Conservation (phyloP, 2,888 invertebrate genomes). For the Agonopterix heracliana region DNA sequence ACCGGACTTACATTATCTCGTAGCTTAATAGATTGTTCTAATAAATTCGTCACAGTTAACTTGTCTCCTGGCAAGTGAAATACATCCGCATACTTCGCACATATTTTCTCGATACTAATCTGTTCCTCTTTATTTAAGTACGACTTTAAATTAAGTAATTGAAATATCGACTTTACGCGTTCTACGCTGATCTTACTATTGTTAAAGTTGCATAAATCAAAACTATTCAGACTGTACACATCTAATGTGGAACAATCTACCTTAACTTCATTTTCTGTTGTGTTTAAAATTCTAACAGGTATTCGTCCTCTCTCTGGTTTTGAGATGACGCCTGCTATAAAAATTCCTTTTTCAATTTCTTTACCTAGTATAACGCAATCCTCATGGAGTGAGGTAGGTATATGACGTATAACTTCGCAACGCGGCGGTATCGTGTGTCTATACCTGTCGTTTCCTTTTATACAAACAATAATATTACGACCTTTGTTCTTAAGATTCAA, state of each 20-base stretch:
- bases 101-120: neutral
- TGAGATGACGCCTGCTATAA: neutral
- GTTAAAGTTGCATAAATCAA: neutral
- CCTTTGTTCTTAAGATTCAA: neutral
- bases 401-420: neutral
- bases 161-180: neutral
- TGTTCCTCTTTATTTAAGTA: neutral
- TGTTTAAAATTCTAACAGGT: neutral
- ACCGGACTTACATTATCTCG: neutral
- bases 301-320: neutral
- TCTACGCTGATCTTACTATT: neutral
- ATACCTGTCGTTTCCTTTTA: neutral
- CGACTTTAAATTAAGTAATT: neutral
- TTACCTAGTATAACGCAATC: neutral
- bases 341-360: neutral
- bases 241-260: neutral
- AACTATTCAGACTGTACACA: neutral
- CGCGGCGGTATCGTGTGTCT: neutral
- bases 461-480: neutral
- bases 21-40: neutral
- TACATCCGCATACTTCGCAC: neutral
- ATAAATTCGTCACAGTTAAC: neutral
- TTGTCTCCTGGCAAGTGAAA: no score
- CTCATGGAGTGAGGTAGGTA: neutral
- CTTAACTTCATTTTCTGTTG: neutral